Percentiles rank a stretch among this genome's conserved stretches.
Evolutionary conservation across 2,797 vertebrate species (phyloP).

Genomic region (Monodelphis domestica): DNA sequence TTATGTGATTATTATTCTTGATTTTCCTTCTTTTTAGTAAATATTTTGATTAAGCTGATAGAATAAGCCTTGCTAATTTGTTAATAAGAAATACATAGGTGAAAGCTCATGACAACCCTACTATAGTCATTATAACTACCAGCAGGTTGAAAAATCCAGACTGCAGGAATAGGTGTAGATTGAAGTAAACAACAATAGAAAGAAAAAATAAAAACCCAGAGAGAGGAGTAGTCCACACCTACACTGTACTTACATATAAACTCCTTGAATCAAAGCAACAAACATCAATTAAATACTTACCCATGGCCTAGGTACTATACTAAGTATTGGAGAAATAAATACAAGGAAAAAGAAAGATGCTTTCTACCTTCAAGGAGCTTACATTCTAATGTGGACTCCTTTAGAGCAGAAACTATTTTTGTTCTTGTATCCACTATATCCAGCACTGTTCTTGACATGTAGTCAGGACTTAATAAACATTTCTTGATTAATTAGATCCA

Average conservation of each 20-base stretch:
- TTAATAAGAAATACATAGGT: not conserved
- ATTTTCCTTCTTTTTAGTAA: not conserved
- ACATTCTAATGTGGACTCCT: not conserved
- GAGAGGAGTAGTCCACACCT: not conserved
- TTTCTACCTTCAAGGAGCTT: not conserved
- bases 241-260: not conserved
- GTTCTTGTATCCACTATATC: not conserved
- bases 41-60: not conserved
- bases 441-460: not conserved
- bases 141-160: not conserved
- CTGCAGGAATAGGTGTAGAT: not conserved
- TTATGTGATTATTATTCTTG: too few relatives aligned
- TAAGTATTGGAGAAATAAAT: not conserved
- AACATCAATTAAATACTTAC: not conserved
- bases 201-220: not conserved
- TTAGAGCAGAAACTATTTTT: not conserved
- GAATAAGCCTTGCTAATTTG: not conserved
- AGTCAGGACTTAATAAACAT: not conserved
- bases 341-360: not conserved
- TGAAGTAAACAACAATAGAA: not conserved
- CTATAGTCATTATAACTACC: not conserved
- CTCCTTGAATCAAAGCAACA: not conserved
- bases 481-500: not conserved
- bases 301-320: not conserved
- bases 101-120: not conserved